Conservation (phyloP, 2,888 invertebrate genomes). For the Euzetes globulus region DNA sequence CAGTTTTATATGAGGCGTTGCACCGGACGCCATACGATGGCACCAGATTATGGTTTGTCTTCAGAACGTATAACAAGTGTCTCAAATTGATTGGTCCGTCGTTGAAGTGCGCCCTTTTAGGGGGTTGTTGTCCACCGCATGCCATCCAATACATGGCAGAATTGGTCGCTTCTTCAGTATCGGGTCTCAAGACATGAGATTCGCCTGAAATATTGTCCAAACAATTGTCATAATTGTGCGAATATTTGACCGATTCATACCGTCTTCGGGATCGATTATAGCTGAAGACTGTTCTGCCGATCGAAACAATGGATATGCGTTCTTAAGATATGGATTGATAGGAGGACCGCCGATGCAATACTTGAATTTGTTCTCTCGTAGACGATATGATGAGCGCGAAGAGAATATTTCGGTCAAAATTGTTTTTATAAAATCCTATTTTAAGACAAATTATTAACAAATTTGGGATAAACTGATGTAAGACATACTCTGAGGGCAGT, state of each 20-base stretch:
- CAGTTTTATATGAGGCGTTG: neutral
- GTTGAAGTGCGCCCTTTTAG: neutral
- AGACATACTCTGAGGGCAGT: slow-evolving; percentile 14
- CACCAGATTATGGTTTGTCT: neutral
- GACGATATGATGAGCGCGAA: slow-evolving; percentile 71
- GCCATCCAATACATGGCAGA: slow-evolving; percentile 31
- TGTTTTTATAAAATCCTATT: slow-evolving; percentile 63
- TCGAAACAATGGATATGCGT: slow-evolving; percentile 49
- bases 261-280: neutral
- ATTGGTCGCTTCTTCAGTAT: slow-evolving; percentile 16
- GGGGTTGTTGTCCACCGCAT: neutral
- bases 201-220: slow-evolving; percentile 29
- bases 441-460: neutral
- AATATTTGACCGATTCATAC: neutral
- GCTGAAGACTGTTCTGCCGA: slow-evolving; percentile 4
- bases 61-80: slow-evolving; percentile 28
- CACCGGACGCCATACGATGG: slow-evolving; percentile 31
- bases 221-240: neutral
- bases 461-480: no score
- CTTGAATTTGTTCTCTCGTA: slow-evolving; percentile 64
- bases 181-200: neutral
- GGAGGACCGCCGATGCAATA: slow-evolving; percentile 70
- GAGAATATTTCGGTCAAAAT: slow-evolving; percentile 68
- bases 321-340: slow-evolving; percentile 71
- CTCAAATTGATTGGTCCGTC: slow-evolving; percentile 12